phyloP scores from a whole-genome alignment of 2,888 invertebrate species.

The Himalopsyche tibetana region DNA sequence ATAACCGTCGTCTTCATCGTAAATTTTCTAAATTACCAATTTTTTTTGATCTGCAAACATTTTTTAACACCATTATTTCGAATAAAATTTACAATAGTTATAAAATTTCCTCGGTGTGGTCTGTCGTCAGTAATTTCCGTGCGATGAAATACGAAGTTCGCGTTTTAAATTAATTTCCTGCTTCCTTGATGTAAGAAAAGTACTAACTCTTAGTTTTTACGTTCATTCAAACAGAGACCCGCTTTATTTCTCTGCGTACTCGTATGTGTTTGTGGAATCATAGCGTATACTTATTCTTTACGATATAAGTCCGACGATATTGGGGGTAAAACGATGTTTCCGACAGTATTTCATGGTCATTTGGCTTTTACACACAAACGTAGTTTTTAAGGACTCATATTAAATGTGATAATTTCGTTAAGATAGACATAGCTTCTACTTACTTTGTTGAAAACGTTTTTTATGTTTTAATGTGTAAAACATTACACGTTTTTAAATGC shows the following conservation, averaged over 20 bases:
- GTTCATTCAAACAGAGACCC: constrained; percentile 47
- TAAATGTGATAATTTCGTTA: constrained; percentile 28
- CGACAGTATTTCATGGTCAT: constrained; percentile 45
- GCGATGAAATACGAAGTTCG: constrained; percentile 29
- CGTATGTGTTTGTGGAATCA: constrained; percentile 18
- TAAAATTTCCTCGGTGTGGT: background rate
- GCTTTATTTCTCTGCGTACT: background rate
- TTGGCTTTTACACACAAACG: constrained; percentile 43
- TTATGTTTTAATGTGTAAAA: background rate
- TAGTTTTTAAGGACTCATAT: constrained; percentile 32
- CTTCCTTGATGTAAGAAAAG: constrained; percentile 37
- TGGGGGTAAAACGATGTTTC: constrained; percentile 3
- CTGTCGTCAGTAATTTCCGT: background rate
- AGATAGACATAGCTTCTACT: background rate
- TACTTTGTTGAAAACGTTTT: constrained; percentile 9
- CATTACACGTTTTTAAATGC: too few species aligned
- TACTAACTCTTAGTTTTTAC: constrained; percentile 38
- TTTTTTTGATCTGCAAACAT: too few species aligned
- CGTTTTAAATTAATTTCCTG: constrained; percentile 41
- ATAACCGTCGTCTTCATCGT: too few species aligned
- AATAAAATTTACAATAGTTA: background rate
- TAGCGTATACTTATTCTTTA: constrained; percentile 32
- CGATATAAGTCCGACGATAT: constrained; percentile 45
- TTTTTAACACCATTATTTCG: background rate
- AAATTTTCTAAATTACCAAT: too few species aligned